Conservation (phyloP, 2,113 vertebrate genomes). For the Cromileptes altivelis region DNA sequence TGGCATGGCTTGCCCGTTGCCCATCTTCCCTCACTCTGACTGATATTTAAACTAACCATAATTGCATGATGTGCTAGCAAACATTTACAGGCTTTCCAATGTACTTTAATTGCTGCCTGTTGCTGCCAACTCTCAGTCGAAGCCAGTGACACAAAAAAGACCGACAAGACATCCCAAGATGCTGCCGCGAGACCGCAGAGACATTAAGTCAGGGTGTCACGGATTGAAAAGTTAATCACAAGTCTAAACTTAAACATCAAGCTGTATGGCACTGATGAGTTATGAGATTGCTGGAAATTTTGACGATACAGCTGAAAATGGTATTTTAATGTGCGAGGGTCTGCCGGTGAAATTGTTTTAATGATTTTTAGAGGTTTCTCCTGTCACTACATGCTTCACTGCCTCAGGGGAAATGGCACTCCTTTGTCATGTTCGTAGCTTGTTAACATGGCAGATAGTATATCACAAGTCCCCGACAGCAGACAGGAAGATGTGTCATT, state of each 20-base stretch:
- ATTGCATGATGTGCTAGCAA: constrained; percentile 79
- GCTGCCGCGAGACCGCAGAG: constrained; percentile 52
- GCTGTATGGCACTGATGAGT: constrained; percentile 29
- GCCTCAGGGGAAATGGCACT: constrained; percentile 37
- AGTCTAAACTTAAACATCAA: constrained; percentile 51
- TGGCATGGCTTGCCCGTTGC: constrained; percentile 43
- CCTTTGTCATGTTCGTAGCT: constrained; percentile 64
- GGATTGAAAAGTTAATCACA: constrained; percentile 54
- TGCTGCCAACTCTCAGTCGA: constrained; percentile 71
- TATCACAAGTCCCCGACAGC: constrained; percentile 62
- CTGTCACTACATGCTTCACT: constrained; percentile 35
- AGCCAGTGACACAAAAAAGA: constrained; percentile 68
- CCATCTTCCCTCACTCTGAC: constrained; percentile 64
- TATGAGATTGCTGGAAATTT: constrained; percentile 17
- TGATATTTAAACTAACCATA: constrained; percentile 78
- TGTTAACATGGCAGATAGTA: constrained; percentile 73
- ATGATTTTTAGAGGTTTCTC: constrained; percentile 54
- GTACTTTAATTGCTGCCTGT: constrained; percentile 72
- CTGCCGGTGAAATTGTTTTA: constrained; percentile 43
- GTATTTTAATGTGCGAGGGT: constrained; percentile 33
- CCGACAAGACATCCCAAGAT: constrained; percentile 41
- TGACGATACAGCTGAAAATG: constrained; percentile 14
- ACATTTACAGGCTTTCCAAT: constrained; percentile 71
- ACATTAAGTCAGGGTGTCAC: constrained; percentile 55
- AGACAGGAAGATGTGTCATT: constrained; percentile 59